Conservation (phyloP, 2,888 invertebrate species). For the Athrips mouffetella region DNA sequence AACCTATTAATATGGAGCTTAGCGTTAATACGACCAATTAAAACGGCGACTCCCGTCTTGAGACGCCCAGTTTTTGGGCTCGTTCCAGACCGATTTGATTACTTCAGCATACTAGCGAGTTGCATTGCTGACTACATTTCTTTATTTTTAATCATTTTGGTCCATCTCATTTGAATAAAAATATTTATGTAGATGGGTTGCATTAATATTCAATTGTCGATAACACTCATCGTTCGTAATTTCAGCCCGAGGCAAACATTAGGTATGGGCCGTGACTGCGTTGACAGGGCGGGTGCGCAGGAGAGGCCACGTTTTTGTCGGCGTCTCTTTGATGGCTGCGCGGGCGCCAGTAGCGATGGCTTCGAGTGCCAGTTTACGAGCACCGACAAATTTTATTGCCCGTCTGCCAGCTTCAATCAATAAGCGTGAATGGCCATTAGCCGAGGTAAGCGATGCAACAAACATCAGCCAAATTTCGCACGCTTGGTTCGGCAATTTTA, state of each 20-base stretch:
- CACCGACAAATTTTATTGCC: conserved; percentile 64
- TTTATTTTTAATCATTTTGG: conserved; percentile 38
- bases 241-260: conserved; percentile 60
- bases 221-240: conserved; percentile 62
- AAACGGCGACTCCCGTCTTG: conserved; percentile 69
- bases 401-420: conserved; percentile 60
- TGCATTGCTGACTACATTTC: conserved; percentile 23
- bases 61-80: conserved; percentile 75
- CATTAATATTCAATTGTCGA: conserved; percentile 67
- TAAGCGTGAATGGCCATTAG: conserved; percentile 53
- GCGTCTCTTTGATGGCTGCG: conserved; percentile 61
- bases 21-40: conserved; percentile 73
- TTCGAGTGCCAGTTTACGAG: conserved; percentile 71
- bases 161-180: conserved; percentile 36
- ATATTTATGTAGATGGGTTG: conserved; percentile 54
- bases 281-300: conserved; percentile 63
- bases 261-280: conserved; percentile 64
- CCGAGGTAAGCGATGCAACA: conserved; percentile 39
- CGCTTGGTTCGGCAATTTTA: conserved; percentile 31
- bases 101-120: conserved; percentile 47
- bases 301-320: conserved; percentile 62
- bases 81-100: conserved; percentile 68
- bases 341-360: conserved; percentile 65
- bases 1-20: conserved; percentile 76
- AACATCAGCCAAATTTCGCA: conserved; percentile 39